Base-by-base conservation (phyloP, 30 jellyfish, hydroid and myxozoan species). In the Rhopilema esculentum region DNA sequence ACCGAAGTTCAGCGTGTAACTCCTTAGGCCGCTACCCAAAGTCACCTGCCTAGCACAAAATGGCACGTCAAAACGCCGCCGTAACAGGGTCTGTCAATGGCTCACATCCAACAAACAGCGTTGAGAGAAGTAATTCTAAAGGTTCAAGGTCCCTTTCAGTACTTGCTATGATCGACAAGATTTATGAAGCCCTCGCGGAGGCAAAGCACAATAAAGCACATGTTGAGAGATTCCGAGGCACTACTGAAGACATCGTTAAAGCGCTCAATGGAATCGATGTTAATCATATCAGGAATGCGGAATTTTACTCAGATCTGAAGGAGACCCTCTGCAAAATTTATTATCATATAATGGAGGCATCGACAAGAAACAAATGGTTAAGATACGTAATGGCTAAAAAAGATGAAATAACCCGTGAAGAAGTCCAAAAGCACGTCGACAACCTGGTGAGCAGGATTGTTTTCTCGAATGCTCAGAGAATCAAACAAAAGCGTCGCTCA, bases 191-290 rank as follows among this genome's bases (percentile, higher is more conserved):
- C 50, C 62, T 86, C 31, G 2, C 79, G 24, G 85, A 75, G 40
- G 91, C 96, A 27, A 85, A 91, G 89, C 92, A 91, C 86, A 91
- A 91, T 65, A 91, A 91, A 63, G 84, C 88, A 1, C 95, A 91
- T 50, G 89, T 86, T 1, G 91, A 75, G 50, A 78, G 79, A 82
- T 91, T 84, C 88, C 51, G 89, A 32, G 68, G 69, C 63, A 81
- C 87, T 16, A 62, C 88, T 22, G 88, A 79, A 78, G 91, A 84
- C 25, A 68, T 92, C 52, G 84, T 92, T 72, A 86, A 92, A 65
- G 96, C 98, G 22, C 90, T 92, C 61, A 86, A 75, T 32, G 98
- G 98, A 52, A 75, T 82, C 66, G 96, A 92, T 66, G 85, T 80
- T 75, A 70, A 79, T 76, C 81, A 86, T 73, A 83, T 92, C 53